Percentiles rank a stretch among this genome's conserved stretches.
phyloP scores from a whole-genome alignment of 2,888 invertebrate species.

The Metopia argyrocephala region DNA sequence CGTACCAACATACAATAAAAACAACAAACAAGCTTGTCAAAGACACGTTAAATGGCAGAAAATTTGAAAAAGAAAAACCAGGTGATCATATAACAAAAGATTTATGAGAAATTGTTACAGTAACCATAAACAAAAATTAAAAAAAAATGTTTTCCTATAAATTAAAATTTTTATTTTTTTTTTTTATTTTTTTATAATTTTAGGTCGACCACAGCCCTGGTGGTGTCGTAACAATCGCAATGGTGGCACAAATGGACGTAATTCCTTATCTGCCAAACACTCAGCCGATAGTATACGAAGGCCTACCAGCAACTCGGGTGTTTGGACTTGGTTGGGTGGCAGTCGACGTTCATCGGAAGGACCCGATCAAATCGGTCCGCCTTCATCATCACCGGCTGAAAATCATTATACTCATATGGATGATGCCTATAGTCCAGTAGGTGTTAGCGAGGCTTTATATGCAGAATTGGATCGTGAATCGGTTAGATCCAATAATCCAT shows the following conservation, averaged over 20 bases:
- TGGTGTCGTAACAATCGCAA: slow-evolving; percentile 79
- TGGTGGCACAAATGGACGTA: slow-evolving; percentile 74
- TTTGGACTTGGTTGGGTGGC: slow-evolving; percentile 78
- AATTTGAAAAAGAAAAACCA: slow-evolving; percentile 54
- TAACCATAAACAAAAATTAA: slow-evolving; percentile 20
- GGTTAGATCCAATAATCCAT: slow-evolving; percentile 80
- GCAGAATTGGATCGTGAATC: slow-evolving; percentile 84
- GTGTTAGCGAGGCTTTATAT: slow-evolving; percentile 83
- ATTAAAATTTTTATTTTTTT: no score
- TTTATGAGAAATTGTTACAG: slow-evolving; percentile 49
- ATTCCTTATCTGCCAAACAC: slow-evolving; percentile 77
- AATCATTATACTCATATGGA: slow-evolving; percentile 88
- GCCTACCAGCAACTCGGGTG: slow-evolving; percentile 78
- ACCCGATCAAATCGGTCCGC: slow-evolving; percentile 79
- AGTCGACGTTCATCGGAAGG: slow-evolving; percentile 77
- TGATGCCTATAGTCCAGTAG: slow-evolving; percentile 81
- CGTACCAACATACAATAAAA: slow-evolving; percentile 5
- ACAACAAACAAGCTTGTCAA: no score
- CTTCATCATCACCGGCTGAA: slow-evolving; percentile 81
- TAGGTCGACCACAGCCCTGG: slow-evolving; percentile 77
- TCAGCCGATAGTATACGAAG: slow-evolving; percentile 79
- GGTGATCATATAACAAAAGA: slow-evolving; percentile 63
- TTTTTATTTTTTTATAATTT: slow-evolving; percentile 44
- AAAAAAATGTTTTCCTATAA: slow-evolving; percentile 24
- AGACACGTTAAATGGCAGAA: no score